A percentile compares a stretch with the other conserved stretches of the same genome.
These are phyloP conservation scores for Chlorops oryzae DNA, from an alignment of 1,140 invertebrate species.

Conservation along the genomic window DNA sequence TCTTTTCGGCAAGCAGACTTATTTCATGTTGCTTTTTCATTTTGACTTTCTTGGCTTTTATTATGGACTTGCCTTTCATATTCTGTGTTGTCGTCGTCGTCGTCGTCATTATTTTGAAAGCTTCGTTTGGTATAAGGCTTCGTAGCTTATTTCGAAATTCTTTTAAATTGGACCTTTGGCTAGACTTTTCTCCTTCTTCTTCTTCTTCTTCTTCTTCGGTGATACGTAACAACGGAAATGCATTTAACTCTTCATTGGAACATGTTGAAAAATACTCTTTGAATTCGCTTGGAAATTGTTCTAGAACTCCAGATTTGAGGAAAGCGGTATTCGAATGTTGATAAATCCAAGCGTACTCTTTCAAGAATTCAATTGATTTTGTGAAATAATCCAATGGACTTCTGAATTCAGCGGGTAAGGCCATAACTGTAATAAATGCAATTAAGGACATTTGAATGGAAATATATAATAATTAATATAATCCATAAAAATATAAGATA, in stretches of 20 bases:
- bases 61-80: conserved; percentile 27
- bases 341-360: conserved; percentile 60
- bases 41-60: conserved; percentile 49
- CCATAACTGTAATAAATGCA: conserved; percentile 26
- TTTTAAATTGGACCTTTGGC: conserved; percentile 1
- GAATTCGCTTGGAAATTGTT: conserved; percentile 55
- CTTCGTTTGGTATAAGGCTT: conserved; percentile 19
- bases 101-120: neutral
- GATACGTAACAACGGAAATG: conserved; percentile 27
- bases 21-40: conserved; percentile 69
- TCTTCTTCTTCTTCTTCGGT: conserved; percentile 9
- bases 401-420: conserved; percentile 17
- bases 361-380: conserved; percentile 54
- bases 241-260: conserved; percentile 43
- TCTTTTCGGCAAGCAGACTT: conserved; percentile 53
- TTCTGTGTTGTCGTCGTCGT: neutral
- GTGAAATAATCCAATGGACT: conserved; percentile 53
- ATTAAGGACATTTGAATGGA: too few species aligned
- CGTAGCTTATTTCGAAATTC: conserved; percentile 19
- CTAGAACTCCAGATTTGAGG: conserved; percentile 52
- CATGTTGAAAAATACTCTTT: conserved; percentile 46
- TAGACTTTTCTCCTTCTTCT: too few species aligned
- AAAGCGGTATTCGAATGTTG: conserved; percentile 61
- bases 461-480: neutral
- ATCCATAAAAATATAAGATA: neutral